A percentile compares a stretch with the other conserved stretches of the same genome.
Conservation (phyloP, 2,888 invertebrate genomes). For the Parasteatoda lunata region DNA sequence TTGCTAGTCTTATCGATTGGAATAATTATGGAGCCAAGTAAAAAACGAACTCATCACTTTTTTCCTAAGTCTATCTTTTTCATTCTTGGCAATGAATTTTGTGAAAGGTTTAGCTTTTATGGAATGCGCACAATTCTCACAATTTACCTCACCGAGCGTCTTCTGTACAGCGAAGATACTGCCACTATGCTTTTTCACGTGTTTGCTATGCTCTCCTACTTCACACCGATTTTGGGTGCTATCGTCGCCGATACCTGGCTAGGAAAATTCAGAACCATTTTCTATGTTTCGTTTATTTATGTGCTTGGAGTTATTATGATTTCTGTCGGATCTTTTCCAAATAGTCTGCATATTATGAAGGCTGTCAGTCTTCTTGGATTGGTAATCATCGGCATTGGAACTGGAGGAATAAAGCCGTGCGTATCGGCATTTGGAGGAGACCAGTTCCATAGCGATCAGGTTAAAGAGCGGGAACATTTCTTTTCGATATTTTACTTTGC, state of each 20-base stretch:
- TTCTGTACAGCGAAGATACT: conserved; percentile 82
- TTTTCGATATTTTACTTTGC: conserved; percentile 96
- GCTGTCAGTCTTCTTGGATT: conserved; percentile 81
- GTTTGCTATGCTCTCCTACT: conserved; percentile 91
- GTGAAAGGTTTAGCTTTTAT: conserved; percentile 97
- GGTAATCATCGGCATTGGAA: conserved; percentile 87
- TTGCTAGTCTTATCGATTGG: too few species aligned
- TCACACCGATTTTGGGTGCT: conserved; percentile 91
- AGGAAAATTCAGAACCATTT: conserved; percentile 91
- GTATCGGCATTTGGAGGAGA: conserved; percentile 97
- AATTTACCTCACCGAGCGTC: conserved; percentile 87
- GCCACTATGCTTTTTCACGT: conserved; percentile 91
- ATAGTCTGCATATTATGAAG: conserved; percentile 72
- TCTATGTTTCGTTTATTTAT: conserved; percentile 91
- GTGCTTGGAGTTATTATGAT: conserved; percentile 87
- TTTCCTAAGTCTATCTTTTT: conserved; percentile 89
- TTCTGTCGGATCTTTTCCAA: conserved; percentile 77
- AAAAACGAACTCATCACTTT: too few species aligned
- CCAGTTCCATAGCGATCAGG: conserved; percentile 81
- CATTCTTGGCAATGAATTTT: conserved; percentile 97
- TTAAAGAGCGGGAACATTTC: conserved; percentile 83
- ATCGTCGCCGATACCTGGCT: conserved; percentile 93
- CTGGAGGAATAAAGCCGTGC: conserved; percentile 96
- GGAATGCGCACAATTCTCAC: conserved; percentile 96
- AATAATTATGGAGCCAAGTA: too few species aligned